phyloP scores from a whole-genome alignment of 2,113 vertebrate genomes.

The Vombatus ursinus region DNA sequence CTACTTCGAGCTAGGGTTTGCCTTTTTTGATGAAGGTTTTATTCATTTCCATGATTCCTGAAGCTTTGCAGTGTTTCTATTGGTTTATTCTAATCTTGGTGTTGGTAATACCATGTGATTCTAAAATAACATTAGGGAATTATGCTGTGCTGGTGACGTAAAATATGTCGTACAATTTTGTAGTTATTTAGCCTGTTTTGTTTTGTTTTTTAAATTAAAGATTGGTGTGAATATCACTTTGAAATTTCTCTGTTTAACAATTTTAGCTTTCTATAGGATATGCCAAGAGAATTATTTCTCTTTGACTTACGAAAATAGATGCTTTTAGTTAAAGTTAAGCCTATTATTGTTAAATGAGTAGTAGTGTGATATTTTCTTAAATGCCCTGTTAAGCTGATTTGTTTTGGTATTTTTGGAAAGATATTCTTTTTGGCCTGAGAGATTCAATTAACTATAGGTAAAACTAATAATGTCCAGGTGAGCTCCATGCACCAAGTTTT shows the following conservation, averaged over 20 bases:
- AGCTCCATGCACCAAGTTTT: too few relatives aligned
- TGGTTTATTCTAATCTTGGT: constrained; percentile 40
- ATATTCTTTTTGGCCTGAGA: too few relatives aligned
- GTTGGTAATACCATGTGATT: neutral
- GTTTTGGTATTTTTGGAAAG: constrained; percentile 3
- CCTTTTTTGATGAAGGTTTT: neutral
- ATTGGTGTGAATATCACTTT: constrained; percentile 35
- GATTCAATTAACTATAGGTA: too few relatives aligned
- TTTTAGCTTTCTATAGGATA: constrained; percentile 23
- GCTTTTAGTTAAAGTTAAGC: constrained; percentile 17
- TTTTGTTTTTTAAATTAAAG: neutral
- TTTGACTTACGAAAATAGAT: constrained; percentile 9
- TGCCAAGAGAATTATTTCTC: constrained; percentile 19
- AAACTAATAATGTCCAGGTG: too few relatives aligned
- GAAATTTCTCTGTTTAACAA: constrained; percentile 42
- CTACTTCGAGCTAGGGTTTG: neutral
- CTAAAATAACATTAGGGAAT: neutral
- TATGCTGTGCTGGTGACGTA: neutral
- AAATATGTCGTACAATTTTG: neutral
- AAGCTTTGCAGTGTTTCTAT: neutral
- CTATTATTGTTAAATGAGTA: neutral
- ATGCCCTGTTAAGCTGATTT: constrained; percentile 8
- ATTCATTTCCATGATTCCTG: neutral
- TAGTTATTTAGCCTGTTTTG: neutral
- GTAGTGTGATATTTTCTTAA: constrained; percentile 8